Base-by-base conservation (phyloP, 2,113 vertebrate genomes). In the Cheilinus undulatus region DNA sequence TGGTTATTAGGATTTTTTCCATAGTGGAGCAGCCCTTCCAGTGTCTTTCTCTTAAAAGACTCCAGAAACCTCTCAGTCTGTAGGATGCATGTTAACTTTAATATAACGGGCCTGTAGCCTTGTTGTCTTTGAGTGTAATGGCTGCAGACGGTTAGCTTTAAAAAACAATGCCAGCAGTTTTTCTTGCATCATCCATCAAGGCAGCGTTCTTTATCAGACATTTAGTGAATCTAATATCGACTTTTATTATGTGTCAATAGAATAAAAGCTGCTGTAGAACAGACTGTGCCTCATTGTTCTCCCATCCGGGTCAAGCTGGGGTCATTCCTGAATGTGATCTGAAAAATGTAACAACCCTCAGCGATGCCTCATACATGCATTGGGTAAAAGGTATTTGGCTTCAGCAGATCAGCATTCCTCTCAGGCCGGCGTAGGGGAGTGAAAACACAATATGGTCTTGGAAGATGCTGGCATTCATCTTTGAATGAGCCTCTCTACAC, bases 391-490 rank as follows among this genome's bases (percentile, higher is more conserved):
- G 67, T 38, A 68, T 86, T 75, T 58, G 65, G 77, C 66, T 70
- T 69, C 52, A 46, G 23, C 27, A 51, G 76, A 91, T 87, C 83
- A 81, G 79, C 68, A 88, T 88, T 90, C 81, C 30, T 86, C 77
- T 67, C 76, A 50, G 76, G 67, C 36, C 67, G 46, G 64, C 53
- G 28, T 56, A 28, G n/a, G 23, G 68, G 62, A 68, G 73, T 4
- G 73, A 74, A 82, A 89, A 88, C 80, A 86, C 76, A 88, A 85
- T 88, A 88, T 85, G 58, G 67, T 76, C 86, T 83, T 64, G 68
- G 77, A 84, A 80, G 87, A 88, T 51, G 85, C 88, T 59, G 64
- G 23, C 80, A 89, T 93, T 86, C 84, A 87, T 91, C 90, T 91
- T 69, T 59, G 69, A 90, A 82, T 30, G 48, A 84, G 83, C 54